Conservation (phyloP, 2,113 vertebrate genomes). For the Speoplatyrhinus poulsoni region DNA sequence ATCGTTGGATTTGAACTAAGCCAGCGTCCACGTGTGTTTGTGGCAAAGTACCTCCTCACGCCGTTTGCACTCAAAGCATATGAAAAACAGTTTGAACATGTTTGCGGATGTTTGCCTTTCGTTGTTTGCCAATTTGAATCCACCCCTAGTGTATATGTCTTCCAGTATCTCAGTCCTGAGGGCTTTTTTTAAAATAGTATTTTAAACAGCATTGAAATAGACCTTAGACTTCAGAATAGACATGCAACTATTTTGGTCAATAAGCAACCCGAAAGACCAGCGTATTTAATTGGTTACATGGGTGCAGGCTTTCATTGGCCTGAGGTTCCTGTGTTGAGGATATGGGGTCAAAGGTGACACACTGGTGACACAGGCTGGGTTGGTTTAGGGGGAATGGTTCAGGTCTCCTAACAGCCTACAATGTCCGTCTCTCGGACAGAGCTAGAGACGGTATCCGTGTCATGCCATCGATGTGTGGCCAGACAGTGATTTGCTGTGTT, state of each 20-base stretch:
- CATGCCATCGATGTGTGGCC: slow-evolving; percentile 3
- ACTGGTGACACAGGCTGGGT: neutral
- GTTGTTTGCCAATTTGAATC: no score
- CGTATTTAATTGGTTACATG: neutral
- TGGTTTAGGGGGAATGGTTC: neutral
- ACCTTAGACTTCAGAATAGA: neutral
- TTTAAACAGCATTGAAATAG: neutral
- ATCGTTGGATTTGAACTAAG: no score
- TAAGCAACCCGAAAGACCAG: neutral
- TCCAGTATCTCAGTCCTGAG: no score
- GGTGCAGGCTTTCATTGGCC: neutral
- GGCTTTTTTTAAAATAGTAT: neutral
- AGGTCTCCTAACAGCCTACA: slow-evolving; percentile 11
- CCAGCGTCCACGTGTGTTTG: no score
- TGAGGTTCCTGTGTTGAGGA: neutral
- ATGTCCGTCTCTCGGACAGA: neutral
- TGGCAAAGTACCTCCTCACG: no score
- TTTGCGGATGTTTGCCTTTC: no score
- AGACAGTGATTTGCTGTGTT: slow-evolving; percentile 20
- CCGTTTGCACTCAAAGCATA: no score
- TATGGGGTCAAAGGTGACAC: neutral
- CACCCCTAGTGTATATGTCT: no score
- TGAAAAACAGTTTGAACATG: no score
- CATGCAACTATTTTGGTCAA: slow-evolving; percentile 8
- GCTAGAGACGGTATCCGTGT: neutral